Evolutionary conservation across 1,140 invertebrate genomes (phyloP).

Genomic region (Zaprionus inermis): DNA sequence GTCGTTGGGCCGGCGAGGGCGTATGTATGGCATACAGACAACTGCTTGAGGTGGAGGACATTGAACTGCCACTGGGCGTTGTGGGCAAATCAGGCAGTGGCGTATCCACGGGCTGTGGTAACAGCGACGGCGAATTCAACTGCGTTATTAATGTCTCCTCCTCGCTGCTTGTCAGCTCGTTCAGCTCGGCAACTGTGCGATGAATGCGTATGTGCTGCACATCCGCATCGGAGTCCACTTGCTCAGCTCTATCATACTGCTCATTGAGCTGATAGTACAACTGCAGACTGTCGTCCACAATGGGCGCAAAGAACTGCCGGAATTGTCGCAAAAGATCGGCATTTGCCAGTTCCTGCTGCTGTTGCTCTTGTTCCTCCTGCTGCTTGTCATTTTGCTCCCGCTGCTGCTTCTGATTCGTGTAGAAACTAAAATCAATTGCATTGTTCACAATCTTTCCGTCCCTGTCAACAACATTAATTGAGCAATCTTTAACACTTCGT

Average conservation of each 20-base stretch:
- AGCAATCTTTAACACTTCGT: slow-evolving; percentile 84
- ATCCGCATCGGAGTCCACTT: slow-evolving; percentile 20
- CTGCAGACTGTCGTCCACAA: slow-evolving; percentile 61
- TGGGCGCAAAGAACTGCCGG: slow-evolving; percentile 66
- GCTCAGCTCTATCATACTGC: slow-evolving; percentile 20
- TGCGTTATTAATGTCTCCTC: slow-evolving; percentile 64
- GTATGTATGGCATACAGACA: slow-evolving; percentile 76
- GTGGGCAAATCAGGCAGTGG: not conserved
- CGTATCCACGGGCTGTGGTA: slow-evolving; percentile 6
- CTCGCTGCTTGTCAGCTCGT: slow-evolving; percentile 65
- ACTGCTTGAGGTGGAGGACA: slow-evolving; percentile 66
- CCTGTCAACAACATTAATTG: slow-evolving; percentile 71
- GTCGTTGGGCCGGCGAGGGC: slow-evolving; percentile 54
- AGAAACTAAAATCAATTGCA: slow-evolving; percentile 73
- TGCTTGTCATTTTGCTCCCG: slow-evolving; percentile 25
- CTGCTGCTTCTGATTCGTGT: slow-evolving; percentile 47
- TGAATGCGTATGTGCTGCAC: slow-evolving; percentile 70
- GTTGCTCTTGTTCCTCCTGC: slow-evolving; percentile 9
- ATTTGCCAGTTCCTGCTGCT: slow-evolving; percentile 23
- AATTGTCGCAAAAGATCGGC: slow-evolving; percentile 66
- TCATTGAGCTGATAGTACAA: slow-evolving; percentile 72
- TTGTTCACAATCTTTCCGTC: slow-evolving; percentile 47
- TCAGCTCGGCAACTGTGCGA: slow-evolving; percentile 70
- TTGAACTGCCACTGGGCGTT: slow-evolving; percentile 29
- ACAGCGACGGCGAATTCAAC: slow-evolving; percentile 35